These are phyloP conservation scores for Lethocerus indicus DNA, from an alignment of 1,140 invertebrate species.

Conservation along the genomic window DNA sequence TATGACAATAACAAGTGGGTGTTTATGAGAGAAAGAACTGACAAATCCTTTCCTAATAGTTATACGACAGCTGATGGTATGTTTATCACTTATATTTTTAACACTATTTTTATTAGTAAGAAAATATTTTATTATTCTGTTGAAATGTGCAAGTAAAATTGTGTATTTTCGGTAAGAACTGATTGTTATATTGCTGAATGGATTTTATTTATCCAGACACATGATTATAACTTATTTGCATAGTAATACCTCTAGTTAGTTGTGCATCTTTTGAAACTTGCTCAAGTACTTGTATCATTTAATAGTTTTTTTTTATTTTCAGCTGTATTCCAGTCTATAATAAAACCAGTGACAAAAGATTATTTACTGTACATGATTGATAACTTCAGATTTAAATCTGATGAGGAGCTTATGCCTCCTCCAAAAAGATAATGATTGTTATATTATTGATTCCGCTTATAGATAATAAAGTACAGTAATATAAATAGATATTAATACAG, in stretches of 20 bases:
- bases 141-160: no score
- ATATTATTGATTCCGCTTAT: no score
- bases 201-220: constrained; percentile 8
- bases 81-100: constrained; percentile 13
- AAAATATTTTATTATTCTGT: no score
- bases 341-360: constrained; percentile 64
- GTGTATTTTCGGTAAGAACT: background rate
- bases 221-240: no score
- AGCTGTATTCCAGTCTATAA: constrained; percentile 53
- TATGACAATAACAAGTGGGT: constrained; percentile 61
- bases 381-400: constrained; percentile 34
- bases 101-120: background rate
- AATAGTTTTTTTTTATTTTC: constrained; percentile 22
- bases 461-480: no score
- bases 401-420: constrained; percentile 42
- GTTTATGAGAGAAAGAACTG: constrained; percentile 90
- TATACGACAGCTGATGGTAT: constrained; percentile 61
- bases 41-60: constrained; percentile 93
- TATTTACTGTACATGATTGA: constrained; percentile 59
- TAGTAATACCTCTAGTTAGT: no score
- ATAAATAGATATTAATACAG: no score
- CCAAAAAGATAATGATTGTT: no score
- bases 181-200: background rate
- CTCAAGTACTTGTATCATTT: background rate
- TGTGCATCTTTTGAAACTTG: no score